Percentiles rank a stretch among this genome's conserved stretches.
Evolutionary conservation across 2,113 vertebrate genomes (phyloP).

Genomic region (Eublepharis macularius): DNA sequence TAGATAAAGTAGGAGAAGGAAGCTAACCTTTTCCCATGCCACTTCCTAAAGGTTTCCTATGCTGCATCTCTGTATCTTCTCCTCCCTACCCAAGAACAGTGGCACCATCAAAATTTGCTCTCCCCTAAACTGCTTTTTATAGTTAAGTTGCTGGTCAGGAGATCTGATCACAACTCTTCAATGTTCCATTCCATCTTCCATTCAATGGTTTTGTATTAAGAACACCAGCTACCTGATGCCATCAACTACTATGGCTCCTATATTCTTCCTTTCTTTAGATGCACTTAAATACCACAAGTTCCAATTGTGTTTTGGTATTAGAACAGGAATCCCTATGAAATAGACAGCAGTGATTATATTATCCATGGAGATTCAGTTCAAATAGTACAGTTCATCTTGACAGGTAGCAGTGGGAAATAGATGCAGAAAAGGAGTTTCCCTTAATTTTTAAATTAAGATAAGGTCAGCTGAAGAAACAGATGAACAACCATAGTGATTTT

Average conservation of each 20-base stretch:
- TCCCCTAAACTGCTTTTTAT: no score
- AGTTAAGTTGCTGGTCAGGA: no score
- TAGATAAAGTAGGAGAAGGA: no score
- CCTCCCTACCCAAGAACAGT: no score
- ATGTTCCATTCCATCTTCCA: conserved; percentile 3
- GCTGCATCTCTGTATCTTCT: no score
- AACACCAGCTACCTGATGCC: neutral
- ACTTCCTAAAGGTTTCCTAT: no score
- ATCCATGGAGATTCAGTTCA: conserved; percentile 50
- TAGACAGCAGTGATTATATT: conserved; percentile 42
- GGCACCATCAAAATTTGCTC: no score
- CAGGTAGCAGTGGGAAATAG: conserved; percentile 36
- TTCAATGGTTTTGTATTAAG: conserved; percentile 35
- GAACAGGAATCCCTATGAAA: conserved; percentile 8
- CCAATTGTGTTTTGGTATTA: conserved; percentile 21
- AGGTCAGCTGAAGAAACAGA: conserved; percentile 49
- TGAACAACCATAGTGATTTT: neutral
- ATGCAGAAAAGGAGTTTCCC: conserved; percentile 42
- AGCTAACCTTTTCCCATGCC: no score
- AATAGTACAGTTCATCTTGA: conserved; percentile 19
- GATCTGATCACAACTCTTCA: no score
- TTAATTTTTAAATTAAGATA: conserved; percentile 20
- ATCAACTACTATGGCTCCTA: conserved; percentile 19
- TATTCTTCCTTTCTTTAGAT: neutral
- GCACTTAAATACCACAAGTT: neutral